Evolutionary conservation across 2,888 invertebrate genomes (phyloP), one percentile per base, ranked within the genome.

Genomic region (Athalia cordata): DNA sequence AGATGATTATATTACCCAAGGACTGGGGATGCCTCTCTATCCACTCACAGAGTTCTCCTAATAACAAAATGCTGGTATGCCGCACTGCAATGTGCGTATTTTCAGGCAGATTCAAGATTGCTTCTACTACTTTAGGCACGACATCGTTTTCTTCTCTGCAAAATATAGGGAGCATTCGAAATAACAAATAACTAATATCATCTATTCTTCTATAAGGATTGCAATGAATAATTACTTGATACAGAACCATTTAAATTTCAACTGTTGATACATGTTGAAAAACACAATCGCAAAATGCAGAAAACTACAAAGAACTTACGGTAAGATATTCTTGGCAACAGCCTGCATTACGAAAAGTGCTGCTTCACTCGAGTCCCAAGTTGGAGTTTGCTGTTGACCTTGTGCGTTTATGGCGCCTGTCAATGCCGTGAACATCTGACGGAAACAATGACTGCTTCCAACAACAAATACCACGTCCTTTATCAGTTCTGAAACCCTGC

Each of bases 401-500:
- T 87, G 86, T 3, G 85, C 82, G 11, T 86, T 86, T 59, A 84
- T 81, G 8, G 83, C 87, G 55, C 86, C 87, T 3, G 87, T 88
- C 49, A 98, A 92, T 75, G 94, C 93, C 0, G 94, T 89, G 88
- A 96, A 96, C 96, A 98, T 97, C 92, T 98, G 97, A 77, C 95
- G 93, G 90, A 99, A 98, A 89, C 97, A 97, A 52, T 95, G 94
- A 80, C 96, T 95, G 50, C 98, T 98, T 1, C 98, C 98, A 80
- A 99, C 96, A 77, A 99, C 96, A 91, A 99, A 99, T 62, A 98
- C 97, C 66, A 99, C 97, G 89, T 99, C 99, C 89, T 98, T 98
- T 81, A 99, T 96, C 78, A 99, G 92, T 88, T 99, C 99, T 50
- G 96, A 95, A 15, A 98, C 98, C 87, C 97, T 95, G 83, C 93